phyloP scores from a whole-genome alignment of 2,113 vertebrate genomes.

The Ascaphus truei region DNA sequence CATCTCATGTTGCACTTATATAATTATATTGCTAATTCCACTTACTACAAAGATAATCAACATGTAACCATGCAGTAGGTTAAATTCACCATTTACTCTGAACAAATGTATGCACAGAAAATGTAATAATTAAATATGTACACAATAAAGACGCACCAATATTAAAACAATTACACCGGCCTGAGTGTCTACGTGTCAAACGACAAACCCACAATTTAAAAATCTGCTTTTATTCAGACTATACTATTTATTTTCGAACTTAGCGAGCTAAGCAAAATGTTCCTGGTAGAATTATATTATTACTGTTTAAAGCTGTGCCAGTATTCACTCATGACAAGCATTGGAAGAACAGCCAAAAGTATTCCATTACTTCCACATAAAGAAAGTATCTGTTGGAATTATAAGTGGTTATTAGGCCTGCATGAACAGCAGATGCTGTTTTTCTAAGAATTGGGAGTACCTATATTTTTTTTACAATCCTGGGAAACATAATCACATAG shows the following conservation, averaged over 20 bases:
- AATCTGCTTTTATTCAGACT: neutral
- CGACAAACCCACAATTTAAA: neutral
- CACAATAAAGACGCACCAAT: neutral
- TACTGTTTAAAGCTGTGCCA: neutral
- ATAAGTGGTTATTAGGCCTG: neutral
- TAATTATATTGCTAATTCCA: too few species aligned
- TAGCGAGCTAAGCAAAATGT: conserved; percentile 21
- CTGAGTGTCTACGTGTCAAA: neutral
- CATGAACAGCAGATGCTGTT: neutral
- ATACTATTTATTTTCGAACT: neutral
- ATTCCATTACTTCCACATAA: neutral
- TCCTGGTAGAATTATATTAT: conserved; percentile 3
- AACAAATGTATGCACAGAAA: neutral
- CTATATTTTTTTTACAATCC: neutral
- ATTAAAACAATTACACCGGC: neutral
- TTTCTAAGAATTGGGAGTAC: neutral
- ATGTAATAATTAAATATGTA: neutral
- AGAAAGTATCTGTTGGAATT: conserved; percentile 23
- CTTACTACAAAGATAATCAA: too few species aligned
- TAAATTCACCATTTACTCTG: too few species aligned
- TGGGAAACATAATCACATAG: neutral
- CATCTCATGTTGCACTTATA: too few species aligned
- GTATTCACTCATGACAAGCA: neutral
- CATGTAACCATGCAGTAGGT: too few species aligned
- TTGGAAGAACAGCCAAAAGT: conserved; percentile 2